These are phyloP conservation scores for Tethea ocularis DNA, from an alignment of 2,888 invertebrate genomes.

Conservation along the genomic window DNA sequence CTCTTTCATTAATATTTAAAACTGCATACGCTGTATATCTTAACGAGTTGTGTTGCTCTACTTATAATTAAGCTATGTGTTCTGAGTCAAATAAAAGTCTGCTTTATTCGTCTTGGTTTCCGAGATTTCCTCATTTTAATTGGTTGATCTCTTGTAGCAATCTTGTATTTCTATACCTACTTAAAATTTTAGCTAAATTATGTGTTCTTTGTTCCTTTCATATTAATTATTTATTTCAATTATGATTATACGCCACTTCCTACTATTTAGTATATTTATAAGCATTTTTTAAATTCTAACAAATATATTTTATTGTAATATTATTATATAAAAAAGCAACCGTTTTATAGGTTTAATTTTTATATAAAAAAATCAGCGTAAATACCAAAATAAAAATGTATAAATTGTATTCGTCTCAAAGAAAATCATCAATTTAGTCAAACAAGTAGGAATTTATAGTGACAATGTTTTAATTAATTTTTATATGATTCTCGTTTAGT, in stretches of 20 bases:
- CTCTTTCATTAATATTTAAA: neutral
- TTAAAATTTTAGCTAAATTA: neutral
- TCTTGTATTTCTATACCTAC: neutral
- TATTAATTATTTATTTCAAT: neutral
- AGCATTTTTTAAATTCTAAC: conserved; percentile 5
- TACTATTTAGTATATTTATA: neutral
- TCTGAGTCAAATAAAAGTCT: neutral
- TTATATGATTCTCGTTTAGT: conserved; percentile 82
- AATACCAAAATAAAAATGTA: neutral
- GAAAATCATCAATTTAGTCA: neutral
- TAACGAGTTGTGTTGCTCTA: conserved; percentile 1
- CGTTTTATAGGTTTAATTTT: neutral
- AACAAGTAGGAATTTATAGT: conserved; percentile 26
- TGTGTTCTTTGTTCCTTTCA: conserved; percentile 7
- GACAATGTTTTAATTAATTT: conserved; percentile 37
- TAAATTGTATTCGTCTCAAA: conserved; percentile 1
- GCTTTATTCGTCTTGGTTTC: neutral
- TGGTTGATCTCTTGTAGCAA: conserved; percentile 8
- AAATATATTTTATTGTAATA: neutral
- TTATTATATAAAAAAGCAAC: neutral
- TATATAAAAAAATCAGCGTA: neutral
- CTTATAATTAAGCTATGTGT: conserved; percentile 6
- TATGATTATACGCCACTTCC: conserved; percentile 2
- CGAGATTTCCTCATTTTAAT: neutral
- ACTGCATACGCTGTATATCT: conserved; percentile 31